These are phyloP conservation scores for Aurelia aurita complex sp. Pacific DNA, from an alignment of 30 jellyfish, hydroid and myxozoan species.

Conservation along the genomic window DNA sequence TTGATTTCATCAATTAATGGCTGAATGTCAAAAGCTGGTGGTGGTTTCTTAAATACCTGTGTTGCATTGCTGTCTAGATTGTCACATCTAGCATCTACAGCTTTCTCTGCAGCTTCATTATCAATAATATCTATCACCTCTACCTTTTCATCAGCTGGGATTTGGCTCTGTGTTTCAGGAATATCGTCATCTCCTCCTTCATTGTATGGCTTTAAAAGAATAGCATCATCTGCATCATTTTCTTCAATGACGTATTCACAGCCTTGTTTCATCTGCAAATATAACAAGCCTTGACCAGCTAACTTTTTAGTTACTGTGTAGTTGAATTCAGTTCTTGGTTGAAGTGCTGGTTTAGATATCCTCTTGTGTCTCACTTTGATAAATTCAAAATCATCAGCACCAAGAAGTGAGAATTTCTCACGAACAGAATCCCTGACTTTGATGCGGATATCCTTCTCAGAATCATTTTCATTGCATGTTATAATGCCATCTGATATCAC, in stretches of 20 bases:
- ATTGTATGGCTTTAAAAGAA: conserved; percentile 1
- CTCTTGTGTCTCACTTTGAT: conserved; percentile 44
- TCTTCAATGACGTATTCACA: conserved; percentile 17
- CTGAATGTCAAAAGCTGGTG: conserved; percentile 30
- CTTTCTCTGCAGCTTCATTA: conserved; percentile 18
- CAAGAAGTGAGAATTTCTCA: conserved; percentile 24
- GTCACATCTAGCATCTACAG: conserved; percentile 3
- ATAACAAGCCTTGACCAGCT: conserved; percentile 41
- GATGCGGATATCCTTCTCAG: background rate
- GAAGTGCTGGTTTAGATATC: conserved; percentile 41
- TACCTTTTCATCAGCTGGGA: background rate
- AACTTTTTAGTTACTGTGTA: conserved; percentile 11
- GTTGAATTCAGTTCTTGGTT: conserved; percentile 39
- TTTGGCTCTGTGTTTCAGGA: background rate
- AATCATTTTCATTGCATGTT: too few species aligned
- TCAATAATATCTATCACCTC: conserved; percentile 9
- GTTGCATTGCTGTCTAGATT: conserved; percentile 10
- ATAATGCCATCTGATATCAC: too few species aligned
- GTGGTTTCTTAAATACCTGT: conserved; percentile 29
- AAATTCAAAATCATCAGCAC: conserved; percentile 62
- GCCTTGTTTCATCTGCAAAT: conserved; percentile 5
- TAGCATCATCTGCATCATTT: conserved; percentile 10
- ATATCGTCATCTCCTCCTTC: background rate
- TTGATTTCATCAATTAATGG: conserved; percentile 28
- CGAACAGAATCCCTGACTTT: conserved; percentile 17